phyloP scores from a whole-genome alignment of 2,888 invertebrate genomes.

The Gonocerus acuteangulatus region DNA sequence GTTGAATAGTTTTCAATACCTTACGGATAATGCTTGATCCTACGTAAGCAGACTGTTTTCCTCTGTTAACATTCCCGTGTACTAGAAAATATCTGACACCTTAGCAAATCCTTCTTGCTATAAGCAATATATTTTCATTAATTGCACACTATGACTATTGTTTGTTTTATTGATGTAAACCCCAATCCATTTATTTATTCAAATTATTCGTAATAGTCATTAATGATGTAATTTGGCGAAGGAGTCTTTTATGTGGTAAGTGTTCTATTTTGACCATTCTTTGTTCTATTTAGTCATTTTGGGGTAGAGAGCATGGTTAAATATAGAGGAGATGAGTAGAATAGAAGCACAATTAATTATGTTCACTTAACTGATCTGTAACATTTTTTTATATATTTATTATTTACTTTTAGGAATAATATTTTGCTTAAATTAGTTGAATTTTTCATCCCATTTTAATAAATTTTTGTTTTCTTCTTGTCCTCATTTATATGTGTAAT shows the following conservation, averaged over 20 bases:
- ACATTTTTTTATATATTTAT: neutral
- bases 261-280: constrained; percentile 10
- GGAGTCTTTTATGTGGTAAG: constrained; percentile 20
- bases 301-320: constrained; percentile 28
- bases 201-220: too few species aligned
- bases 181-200: too few species aligned
- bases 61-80: too few species aligned
- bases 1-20: too few species aligned
- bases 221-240: neutral
- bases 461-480: too few species aligned
- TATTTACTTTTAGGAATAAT: neutral
- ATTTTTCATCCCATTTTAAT: neutral
- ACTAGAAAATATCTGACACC: too few species aligned
- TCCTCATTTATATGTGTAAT: neutral
- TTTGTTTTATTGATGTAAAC: too few species aligned
- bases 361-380: neutral
- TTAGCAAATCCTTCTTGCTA: too few species aligned
- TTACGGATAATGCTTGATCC: too few species aligned
- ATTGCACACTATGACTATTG: too few species aligned
- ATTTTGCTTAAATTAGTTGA: neutral
- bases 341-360: constrained; percentile 28
- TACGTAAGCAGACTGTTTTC: too few species aligned
- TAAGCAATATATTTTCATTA: too few species aligned
- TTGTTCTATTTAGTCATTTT: constrained; percentile 17
- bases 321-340: constrained; percentile 31